Evolutionary conservation across 2,888 invertebrate species (phyloP).

Genomic region (Chouioia cunea): DNA sequence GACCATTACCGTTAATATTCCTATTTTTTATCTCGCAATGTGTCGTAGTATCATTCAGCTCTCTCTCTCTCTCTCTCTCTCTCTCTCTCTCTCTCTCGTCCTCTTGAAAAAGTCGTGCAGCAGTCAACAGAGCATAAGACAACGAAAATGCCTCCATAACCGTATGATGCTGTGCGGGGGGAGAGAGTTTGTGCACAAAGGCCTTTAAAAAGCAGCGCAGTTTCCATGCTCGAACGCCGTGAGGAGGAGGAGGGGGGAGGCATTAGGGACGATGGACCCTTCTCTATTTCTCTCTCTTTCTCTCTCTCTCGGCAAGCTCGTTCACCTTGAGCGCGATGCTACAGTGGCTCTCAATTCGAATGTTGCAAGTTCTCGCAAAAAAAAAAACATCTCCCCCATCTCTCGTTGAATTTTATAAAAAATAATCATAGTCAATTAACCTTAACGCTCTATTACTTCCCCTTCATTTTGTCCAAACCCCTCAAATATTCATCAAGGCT

Average conservation of each 20-base stretch:
- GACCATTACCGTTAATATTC: too few relatives aligned
- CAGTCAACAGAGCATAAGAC: not conserved
- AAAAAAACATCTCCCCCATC: constrained; percentile 16
- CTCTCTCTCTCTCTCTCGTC: constrained; percentile 3
- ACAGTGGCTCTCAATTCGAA: constrained; percentile 60
- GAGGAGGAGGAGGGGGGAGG: constrained; percentile 51
- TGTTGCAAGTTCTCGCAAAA: constrained; percentile 31
- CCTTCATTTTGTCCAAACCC: constrained; percentile 30
- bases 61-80: too few relatives aligned
- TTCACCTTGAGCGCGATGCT: constrained; percentile 65
- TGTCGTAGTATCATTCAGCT: too few relatives aligned
- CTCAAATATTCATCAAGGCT: constrained; percentile 36
- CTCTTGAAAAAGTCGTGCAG: not conserved
- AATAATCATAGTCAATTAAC: constrained; percentile 41
- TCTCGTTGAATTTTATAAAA: constrained; percentile 35
- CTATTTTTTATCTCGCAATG: too few relatives aligned
- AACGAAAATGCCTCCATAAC: not conserved
- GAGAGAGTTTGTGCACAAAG: constrained; percentile 4
- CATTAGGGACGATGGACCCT: constrained; percentile 59
- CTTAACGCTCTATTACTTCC: not conserved
- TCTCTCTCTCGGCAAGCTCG: constrained; percentile 59
- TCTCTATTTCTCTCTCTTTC: constrained; percentile 40
- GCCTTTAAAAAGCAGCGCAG: constrained; percentile 11
- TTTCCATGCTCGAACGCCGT: constrained; percentile 16
- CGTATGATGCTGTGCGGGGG: too few relatives aligned